Percentiles rank a stretch among this genome's conserved stretches.
Conservation (phyloP, 1,140 invertebrate genomes). For the Arctopsyche grandis region DNA sequence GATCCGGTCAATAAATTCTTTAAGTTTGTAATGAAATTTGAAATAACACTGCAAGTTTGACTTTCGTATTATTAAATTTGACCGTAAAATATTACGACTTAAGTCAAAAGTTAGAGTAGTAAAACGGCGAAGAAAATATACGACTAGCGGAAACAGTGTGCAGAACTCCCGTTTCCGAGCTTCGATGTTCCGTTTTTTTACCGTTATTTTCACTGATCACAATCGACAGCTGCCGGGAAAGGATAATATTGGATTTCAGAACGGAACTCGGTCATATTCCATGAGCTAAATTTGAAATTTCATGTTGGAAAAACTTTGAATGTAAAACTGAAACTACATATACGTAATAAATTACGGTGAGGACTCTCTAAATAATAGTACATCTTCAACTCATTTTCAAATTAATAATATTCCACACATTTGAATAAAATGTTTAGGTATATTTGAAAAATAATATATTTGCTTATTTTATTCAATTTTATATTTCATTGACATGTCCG, state of each 20-base stretch:
- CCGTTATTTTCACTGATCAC: background rate
- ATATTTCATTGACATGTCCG: too few species aligned
- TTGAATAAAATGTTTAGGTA: too few species aligned
- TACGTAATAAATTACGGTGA: too few species aligned
- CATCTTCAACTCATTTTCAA: too few species aligned
- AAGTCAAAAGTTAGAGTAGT: background rate
- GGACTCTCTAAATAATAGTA: too few species aligned
- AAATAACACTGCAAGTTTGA: background rate
- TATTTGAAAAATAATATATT: too few species aligned
- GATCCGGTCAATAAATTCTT: too few species aligned
- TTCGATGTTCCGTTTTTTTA: background rate
- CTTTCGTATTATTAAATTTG: conserved; percentile 16
- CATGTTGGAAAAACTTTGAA: background rate
- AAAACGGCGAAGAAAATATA: background rate
- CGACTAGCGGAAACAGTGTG: background rate
- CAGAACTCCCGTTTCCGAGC: too few species aligned
- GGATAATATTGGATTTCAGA: conserved; percentile 14
- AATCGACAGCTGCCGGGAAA: conserved; percentile 14
- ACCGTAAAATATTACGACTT: conserved; percentile 17
- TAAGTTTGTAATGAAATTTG: too few species aligned
- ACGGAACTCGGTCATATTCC: background rate
- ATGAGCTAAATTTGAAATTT: background rate
- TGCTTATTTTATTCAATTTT: too few species aligned
- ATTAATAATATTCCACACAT: too few species aligned
- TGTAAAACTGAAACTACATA: too few species aligned